These are phyloP conservation scores for Rhinophrynus dorsalis DNA, from an alignment of 2,797 vertebrate species.

Conservation along the genomic window DNA sequence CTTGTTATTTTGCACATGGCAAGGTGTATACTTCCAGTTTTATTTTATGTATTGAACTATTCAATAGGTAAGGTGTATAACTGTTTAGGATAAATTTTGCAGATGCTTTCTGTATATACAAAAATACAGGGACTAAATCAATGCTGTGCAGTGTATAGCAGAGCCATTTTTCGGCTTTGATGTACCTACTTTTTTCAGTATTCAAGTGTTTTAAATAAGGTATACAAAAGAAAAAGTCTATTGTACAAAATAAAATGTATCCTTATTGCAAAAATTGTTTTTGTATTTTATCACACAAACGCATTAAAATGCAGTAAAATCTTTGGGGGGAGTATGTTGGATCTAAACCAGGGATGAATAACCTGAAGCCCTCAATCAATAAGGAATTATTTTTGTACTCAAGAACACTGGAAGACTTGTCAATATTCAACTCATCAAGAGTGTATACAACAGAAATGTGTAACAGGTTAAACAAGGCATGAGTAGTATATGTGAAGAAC, in stretches of 20 bases:
- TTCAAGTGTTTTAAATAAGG: constrained; percentile 99
- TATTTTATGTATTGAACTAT: constrained; percentile 81
- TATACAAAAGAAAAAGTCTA: constrained; percentile 78
- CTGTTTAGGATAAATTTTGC: constrained; percentile 90
- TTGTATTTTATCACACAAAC: constrained; percentile 6
- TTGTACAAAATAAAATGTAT: constrained; percentile 94
- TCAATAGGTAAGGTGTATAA: constrained; percentile 80
- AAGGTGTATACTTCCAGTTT: constrained; percentile 84
- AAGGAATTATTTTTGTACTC: too few relatives aligned
- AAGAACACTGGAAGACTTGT: too few relatives aligned
- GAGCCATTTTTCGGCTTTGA: constrained; percentile 98
- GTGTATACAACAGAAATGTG: too few relatives aligned
- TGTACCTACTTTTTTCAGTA: constrained; percentile 97
- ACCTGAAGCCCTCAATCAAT: too few relatives aligned
- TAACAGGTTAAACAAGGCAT: too few relatives aligned
- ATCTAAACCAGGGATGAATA: too few relatives aligned
- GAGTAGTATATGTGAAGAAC: too few relatives aligned
- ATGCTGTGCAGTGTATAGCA: constrained; percentile 89
- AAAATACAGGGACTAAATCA: constrained; percentile 79
- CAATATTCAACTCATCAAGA: too few relatives aligned
- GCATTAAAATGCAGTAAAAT: too few relatives aligned
- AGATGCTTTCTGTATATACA: constrained; percentile 92
- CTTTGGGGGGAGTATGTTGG: too few relatives aligned
- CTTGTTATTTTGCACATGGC: constrained; percentile 83
- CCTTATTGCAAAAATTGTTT: constrained; percentile 84